Base-by-base conservation (phyloP, 2,797 vertebrate genomes). In the Hoplostethus mediterraneus region DNA sequence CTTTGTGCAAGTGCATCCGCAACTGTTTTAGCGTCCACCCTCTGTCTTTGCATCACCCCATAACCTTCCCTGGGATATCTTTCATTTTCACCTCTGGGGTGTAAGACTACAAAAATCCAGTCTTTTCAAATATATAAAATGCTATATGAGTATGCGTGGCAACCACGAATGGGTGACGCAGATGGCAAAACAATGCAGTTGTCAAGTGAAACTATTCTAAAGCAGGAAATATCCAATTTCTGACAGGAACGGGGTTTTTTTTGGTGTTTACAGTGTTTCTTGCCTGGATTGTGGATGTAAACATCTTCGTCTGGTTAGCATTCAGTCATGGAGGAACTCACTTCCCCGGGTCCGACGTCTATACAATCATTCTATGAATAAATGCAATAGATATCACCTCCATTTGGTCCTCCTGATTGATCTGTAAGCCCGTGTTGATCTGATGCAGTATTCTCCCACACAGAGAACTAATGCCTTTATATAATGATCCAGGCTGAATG, bases 281-380 rank as follows among this genome's bases (percentile, higher is more conserved):
- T 58, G 38, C 66, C 65, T 38, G 51, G 30, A 49, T 12, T 51
- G 13, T 30, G 21, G 40, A 74, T 75, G 33, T 49, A 21, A 30
- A 16, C 52, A 71, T 54, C 17, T 53, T 69, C 17, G 47, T 62
- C 40, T 67, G 60, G 66, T 85, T 89, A 51, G 73, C 73, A 86
- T 87, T 79, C 88, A 61, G 52, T 42, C 21, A 47, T 49, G 62
- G 55, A 58, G 48, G 6, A 25, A 53, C 45, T 44, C 62, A 1
- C 67, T 54, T 77, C 74, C 60, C 54, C 14, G 30, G 52, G 45
- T 86, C 60, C 14, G 47, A 28, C 66, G 73, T 83, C 85, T 84
- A 86, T 66, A 82, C 79, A 54, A 62, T 73, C 60, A 83, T 85
- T 67, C 77, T 73, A 82, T 86, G 83, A 87, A 84, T 89, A 79